Evolutionary conservation across 2,888 invertebrate genomes (phyloP).

Genomic region (Parasteatoda lunata): DNA sequence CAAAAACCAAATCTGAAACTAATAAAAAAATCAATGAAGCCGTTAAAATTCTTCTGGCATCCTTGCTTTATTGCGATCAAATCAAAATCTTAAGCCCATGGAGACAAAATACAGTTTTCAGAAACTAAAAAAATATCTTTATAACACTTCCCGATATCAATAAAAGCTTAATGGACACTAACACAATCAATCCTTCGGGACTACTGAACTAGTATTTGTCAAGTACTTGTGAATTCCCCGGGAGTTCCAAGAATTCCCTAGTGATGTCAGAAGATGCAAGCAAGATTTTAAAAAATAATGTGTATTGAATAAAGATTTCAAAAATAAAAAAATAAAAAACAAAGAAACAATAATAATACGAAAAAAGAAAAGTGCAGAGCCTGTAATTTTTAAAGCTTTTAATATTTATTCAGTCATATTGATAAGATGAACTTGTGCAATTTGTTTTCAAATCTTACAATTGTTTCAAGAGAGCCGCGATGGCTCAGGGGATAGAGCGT

Average conservation of each 20-base stretch:
- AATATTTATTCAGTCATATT: no score
- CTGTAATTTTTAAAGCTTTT: no score
- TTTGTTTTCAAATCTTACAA: no score
- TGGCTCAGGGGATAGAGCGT: no score
- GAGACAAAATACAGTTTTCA: conserved; percentile 1
- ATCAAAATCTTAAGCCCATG: background rate
- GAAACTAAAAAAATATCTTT: background rate
- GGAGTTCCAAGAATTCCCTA: conserved; percentile 12
- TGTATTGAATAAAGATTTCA: background rate
- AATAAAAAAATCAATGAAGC: background rate
- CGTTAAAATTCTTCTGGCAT: background rate
- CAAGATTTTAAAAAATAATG: conserved; percentile 11
- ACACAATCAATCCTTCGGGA: conserved; percentile 3
- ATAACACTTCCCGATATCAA: background rate
- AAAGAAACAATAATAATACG: background rate
- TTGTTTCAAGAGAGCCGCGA: no score
- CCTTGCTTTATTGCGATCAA: background rate
- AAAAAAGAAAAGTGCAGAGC: no score
- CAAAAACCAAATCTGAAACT: no score
- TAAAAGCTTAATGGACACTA: conserved; percentile 27
- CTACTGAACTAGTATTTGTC: background rate
- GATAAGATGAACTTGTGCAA: no score
- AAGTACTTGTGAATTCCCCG: conserved; percentile 30
- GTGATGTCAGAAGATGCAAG: background rate
- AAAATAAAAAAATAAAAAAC: background rate